A percentile compares a stretch with the other conserved stretches of the same genome.
Evolutionary conservation across 2,113 vertebrate species (phyloP).

Genomic region (Anolis carolinensis): DNA sequence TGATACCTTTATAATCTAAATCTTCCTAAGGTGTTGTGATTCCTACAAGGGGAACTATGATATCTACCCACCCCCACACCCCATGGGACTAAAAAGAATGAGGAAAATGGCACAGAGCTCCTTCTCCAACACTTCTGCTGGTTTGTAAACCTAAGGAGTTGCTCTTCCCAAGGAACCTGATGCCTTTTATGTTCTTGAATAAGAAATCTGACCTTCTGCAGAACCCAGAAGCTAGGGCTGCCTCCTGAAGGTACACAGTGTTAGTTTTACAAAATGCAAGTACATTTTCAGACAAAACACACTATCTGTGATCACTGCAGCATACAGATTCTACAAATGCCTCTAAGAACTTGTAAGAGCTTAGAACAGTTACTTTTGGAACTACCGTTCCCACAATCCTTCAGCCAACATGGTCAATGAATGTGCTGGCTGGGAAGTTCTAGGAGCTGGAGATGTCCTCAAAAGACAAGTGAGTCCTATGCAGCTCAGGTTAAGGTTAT

Average conservation of each 20-base stretch:
- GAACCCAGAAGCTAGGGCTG: too few relatives aligned
- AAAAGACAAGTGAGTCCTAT: too few relatives aligned
- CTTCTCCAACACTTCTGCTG: neutral
- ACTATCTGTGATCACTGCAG: too few relatives aligned
- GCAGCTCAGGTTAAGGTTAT: too few relatives aligned
- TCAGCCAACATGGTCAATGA: too few relatives aligned
- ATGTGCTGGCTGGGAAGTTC: too few relatives aligned
- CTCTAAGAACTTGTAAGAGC: neutral
- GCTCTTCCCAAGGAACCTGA: neutral
- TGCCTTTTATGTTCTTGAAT: neutral
- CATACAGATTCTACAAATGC: neutral
- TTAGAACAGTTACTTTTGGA: too few relatives aligned
- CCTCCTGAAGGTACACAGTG: neutral
- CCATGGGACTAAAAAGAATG: neutral
- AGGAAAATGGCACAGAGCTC: neutral
- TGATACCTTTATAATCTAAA: neutral
- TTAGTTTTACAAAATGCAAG: neutral
- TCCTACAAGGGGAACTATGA: neutral
- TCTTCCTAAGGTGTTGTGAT: neutral
- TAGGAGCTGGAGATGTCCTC: too few relatives aligned
- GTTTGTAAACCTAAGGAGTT: neutral
- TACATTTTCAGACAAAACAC: neutral
- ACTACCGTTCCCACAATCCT: too few relatives aligned
- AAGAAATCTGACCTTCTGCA: neutral
- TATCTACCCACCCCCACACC: neutral